A percentile compares a stretch with the other conserved stretches of the same genome.
phyloP scores from a whole-genome alignment of 2,888 invertebrate species.

The Acanthosepion esculentum region DNA sequence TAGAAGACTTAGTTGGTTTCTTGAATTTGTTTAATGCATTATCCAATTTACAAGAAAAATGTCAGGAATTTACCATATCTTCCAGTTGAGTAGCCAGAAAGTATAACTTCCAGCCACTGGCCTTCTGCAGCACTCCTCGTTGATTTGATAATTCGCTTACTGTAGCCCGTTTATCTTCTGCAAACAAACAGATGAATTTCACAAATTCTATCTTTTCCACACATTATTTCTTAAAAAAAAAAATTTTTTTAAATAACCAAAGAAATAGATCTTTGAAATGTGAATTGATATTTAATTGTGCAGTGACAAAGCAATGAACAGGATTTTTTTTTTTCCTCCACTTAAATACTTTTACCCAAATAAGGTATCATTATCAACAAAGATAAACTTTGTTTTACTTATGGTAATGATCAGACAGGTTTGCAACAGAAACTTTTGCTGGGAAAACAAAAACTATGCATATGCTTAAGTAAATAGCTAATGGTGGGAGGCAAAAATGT shows the following conservation, averaged over 20 bases:
- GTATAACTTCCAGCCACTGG: conserved; percentile 95
- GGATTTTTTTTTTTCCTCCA: no score
- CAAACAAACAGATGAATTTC: conserved; percentile 40
- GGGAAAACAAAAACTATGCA: background rate
- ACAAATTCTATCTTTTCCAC: background rate
- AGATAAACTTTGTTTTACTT: no score
- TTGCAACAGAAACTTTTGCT: background rate
- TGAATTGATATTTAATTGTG: no score
- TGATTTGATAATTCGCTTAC: conserved; percentile 93
- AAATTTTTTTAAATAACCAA: background rate
- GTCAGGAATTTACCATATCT: conserved; percentile 82
- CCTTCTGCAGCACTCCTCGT: conserved; percentile 87
- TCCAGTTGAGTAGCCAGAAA: conserved; percentile 94
- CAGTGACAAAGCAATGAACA: no score
- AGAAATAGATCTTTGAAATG: no score
- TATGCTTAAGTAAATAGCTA: background rate
- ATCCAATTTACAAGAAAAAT: background rate
- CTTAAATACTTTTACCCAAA: no score
- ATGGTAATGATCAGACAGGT: background rate
- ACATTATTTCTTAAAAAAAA: background rate
- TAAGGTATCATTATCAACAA: no score
- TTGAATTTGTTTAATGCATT: background rate
- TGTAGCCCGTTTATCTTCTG: conserved; percentile 87
- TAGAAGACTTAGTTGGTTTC: no score
- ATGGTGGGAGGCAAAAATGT: background rate